Percentiles rank a stretch among this genome's conserved stretches.
Conservation (phyloP, 2,888 invertebrate species). For the Amphimallon solstitiale region DNA sequence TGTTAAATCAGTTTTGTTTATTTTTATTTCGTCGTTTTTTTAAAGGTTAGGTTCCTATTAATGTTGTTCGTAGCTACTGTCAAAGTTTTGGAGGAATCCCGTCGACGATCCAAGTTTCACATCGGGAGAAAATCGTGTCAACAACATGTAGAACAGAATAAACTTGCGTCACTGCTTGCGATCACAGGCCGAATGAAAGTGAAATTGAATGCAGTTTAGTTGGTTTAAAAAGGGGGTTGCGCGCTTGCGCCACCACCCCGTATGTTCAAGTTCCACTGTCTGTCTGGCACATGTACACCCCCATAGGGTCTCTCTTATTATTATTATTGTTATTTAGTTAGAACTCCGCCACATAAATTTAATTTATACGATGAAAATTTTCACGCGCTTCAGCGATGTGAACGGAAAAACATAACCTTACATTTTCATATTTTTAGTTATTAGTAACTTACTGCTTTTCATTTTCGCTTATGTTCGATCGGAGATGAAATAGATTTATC, state of each 20-base stretch:
- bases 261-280: slow-evolving; percentile 64
- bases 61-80: slow-evolving; percentile 8
- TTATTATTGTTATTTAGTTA: neutral
- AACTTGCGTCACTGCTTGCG: slow-evolving; percentile 61
- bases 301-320: slow-evolving; percentile 41
- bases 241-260: slow-evolving; percentile 48
- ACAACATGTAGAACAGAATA: slow-evolving; percentile 21
- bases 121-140: slow-evolving; percentile 11
- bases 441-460: too few species aligned
- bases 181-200: slow-evolving; percentile 61
- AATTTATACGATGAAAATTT: neutral
- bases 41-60: neutral
- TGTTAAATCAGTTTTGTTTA: too few species aligned
- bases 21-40: neutral
- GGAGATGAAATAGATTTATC: too few species aligned
- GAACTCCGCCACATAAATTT: slow-evolving; percentile 16
- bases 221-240: slow-evolving; percentile 44
- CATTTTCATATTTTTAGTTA: too few species aligned
- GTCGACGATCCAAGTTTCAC: slow-evolving; percentile 17
- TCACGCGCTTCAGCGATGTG: neutral
- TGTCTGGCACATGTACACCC: slow-evolving; percentile 69
- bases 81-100: slow-evolving; percentile 44
- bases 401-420: neutral
- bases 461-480: too few species aligned
- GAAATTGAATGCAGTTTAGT: slow-evolving; percentile 61